phyloP scores from a whole-genome alignment of 2,888 invertebrate genomes.

The Polyommatus icarus region DNA sequence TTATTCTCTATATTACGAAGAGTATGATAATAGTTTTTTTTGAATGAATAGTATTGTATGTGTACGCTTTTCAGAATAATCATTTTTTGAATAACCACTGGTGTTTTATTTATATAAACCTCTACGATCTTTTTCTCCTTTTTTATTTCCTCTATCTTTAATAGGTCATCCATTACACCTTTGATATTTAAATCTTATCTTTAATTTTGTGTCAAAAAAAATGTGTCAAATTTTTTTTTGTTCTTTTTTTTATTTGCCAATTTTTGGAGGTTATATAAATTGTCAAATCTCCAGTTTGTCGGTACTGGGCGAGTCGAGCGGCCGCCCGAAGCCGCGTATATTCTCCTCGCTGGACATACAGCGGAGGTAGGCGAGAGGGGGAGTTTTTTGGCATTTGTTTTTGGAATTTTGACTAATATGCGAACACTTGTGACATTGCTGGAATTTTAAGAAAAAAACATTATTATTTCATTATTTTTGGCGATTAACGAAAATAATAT shows the following conservation, averaged over 20 bases:
- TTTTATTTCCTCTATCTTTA: neutral
- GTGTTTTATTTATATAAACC: constrained; percentile 58
- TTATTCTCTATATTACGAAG: constrained; percentile 37
- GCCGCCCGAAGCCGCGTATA: constrained; percentile 75
- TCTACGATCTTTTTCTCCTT: neutral
- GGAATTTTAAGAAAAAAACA: too few species aligned
- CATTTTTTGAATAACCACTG: constrained; percentile 68
- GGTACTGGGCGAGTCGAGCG: constrained; percentile 72
- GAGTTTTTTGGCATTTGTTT: constrained; percentile 30
- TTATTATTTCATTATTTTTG: too few species aligned
- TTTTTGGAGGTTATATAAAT: constrained; percentile 38
- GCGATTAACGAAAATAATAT: too few species aligned
- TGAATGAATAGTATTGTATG: constrained; percentile 51
- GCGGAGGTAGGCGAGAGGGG: constrained; percentile 61
- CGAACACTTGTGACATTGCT: constrained; percentile 19
- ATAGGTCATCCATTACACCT: neutral
- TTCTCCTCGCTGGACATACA: constrained; percentile 77
- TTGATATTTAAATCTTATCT: neutral
- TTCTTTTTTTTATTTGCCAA: neutral
- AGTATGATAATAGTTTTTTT: constrained; percentile 40
- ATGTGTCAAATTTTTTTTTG: neutral
- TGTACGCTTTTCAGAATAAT: constrained; percentile 76
- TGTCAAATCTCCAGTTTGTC: constrained; percentile 64
- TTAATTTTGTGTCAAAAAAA: neutral
- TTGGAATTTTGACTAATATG: neutral